Conservation (phyloP, 2,888 invertebrate species). For the Steinernema hermaphroditum region DNA sequence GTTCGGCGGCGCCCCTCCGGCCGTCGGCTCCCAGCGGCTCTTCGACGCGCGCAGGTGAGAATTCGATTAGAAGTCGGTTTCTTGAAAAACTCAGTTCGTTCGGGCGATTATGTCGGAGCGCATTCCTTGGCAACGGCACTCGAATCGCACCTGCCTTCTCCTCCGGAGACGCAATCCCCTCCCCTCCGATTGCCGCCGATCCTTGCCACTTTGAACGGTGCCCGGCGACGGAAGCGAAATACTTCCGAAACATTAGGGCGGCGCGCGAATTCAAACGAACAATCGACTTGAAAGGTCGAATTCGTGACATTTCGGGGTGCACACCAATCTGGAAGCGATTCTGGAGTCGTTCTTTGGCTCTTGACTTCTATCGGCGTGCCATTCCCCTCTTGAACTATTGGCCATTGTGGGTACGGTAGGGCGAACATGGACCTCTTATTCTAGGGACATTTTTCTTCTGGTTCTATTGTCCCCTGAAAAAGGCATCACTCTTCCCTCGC, state of each 20-base stretch:
- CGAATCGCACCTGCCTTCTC: not conserved
- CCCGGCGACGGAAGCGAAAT: slow-evolving; percentile 5
- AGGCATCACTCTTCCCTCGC: too few species aligned
- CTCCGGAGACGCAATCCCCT: not conserved
- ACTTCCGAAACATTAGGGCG: slow-evolving; percentile 9
- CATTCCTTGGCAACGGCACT: not conserved
- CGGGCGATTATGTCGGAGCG: not conserved
- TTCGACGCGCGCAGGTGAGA: slow-evolving; percentile 24
- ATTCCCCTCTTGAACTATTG: too few species aligned
- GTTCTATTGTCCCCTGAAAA: too few species aligned
- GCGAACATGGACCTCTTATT: too few species aligned
- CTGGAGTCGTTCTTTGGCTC: too few species aligned
- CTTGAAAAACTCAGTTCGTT: slow-evolving; percentile 7
- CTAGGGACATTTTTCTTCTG: too few species aligned
- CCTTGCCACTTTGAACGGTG: not conserved
- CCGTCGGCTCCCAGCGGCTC: not conserved
- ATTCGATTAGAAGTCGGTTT: not conserved
- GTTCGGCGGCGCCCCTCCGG: not conserved
- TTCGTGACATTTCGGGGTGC: too few species aligned
- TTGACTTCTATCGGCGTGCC: too few species aligned
- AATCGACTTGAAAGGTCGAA: not conserved
- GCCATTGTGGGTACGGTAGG: too few species aligned
- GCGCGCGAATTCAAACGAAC: not conserved
- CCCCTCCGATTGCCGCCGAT: not conserved
- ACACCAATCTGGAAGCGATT: too few species aligned